Evolutionary conservation across 2,113 vertebrate genomes (phyloP).

Genomic region (Elgaria multicarinata): DNA sequence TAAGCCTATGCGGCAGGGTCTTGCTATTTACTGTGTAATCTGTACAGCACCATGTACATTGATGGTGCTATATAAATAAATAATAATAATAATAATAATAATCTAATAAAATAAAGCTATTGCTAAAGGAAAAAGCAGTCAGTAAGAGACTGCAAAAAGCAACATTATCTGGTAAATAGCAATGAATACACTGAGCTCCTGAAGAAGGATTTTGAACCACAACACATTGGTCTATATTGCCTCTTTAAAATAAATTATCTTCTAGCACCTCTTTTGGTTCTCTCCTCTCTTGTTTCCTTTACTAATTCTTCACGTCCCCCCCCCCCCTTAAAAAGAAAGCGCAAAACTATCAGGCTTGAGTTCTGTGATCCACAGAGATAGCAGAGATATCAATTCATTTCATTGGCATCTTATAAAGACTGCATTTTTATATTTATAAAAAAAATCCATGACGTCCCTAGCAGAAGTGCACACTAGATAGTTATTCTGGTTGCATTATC

Average conservation of each 20-base stretch:
- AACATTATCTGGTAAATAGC: background rate
- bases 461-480: background rate
- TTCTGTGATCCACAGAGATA: background rate
- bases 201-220: background rate
- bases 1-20: no score
- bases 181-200: background rate
- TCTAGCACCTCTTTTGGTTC: background rate
- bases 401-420: background rate
- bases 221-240: background rate
- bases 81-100: no score
- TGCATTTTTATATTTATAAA: background rate
- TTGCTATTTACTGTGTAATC: no score
- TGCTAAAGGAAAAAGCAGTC: no score
- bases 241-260: background rate
- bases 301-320: background rate
- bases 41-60: no score
- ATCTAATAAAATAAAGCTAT: no score
- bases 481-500: background rate
- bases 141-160: no score
- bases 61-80: no score
- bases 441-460: rapidly evolving
- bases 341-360: background rate
- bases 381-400: background rate
- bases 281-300: background rate
- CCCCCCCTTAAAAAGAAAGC: background rate